Evolutionary conservation across 2,113 vertebrate genomes (phyloP), one percentile per base, ranked within the genome.

Genomic region (Sarotherodon lohbergeri): DNA sequence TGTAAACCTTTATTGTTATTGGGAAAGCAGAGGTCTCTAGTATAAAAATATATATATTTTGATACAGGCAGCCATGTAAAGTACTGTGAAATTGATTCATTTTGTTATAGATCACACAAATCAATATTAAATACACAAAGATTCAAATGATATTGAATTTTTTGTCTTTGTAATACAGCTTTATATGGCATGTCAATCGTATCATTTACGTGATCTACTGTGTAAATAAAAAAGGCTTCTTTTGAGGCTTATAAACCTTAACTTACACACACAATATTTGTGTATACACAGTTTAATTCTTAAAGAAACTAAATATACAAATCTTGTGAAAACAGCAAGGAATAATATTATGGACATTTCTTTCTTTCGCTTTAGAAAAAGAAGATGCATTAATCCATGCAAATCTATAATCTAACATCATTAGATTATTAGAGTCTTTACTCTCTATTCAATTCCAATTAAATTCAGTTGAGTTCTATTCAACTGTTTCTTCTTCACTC

Each of bases 131-230:
- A 93, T 91, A 89, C 78, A 90, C 82, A 89, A 68, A 89, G 85
- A 94, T 94, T 93, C 89, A 93, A 91, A 93, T 94, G 78, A 91
- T 92, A 93, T 91, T 91, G 88, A 94, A 90, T 89, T 90, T 86
- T 90, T 85, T 90, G 90, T 93, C 80, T 84, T 87, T 86, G 86
- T 83, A 91, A 50, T 73, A 32, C 59, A 82, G 81, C 68, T 91
- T 86, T 81, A 90, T 81, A 39, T 86, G 89, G 89, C 90, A 86
- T 94, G 90, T 89, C 93, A 93, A 90, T 90, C 82, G 83, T 90
- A 92, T 86, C 43, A n/a, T 32, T 92, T 80, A 89, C 86, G 83
- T 92, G 89, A 88, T 90, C 43, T n/a, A 93, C 56, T 90, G 91
- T 89, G 86, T 57, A 87, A 86, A 93, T 81, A 85, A 89, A 92